Percentiles rank a stretch among this genome's conserved stretches.
These are phyloP conservation scores for Plebejus anna DNA, from an alignment of 2,888 invertebrate species.

Conservation along the genomic window DNA sequence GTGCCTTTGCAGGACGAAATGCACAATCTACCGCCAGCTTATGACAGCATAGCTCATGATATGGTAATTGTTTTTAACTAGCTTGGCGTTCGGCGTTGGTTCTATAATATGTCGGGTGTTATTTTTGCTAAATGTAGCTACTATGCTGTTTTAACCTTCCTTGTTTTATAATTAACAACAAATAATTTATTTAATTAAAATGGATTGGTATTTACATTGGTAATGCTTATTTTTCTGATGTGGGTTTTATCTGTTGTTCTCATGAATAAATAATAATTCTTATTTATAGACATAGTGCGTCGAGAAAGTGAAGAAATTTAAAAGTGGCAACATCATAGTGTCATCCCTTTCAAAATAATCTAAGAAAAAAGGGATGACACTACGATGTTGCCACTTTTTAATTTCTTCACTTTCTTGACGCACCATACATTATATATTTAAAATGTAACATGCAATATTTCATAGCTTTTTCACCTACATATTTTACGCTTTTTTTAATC, in stretches of 20 bases:
- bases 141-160: not conserved
- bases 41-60: slow-evolving; percentile 86
- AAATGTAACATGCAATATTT: not conserved
- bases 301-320: no score
- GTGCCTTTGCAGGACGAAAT: slow-evolving; percentile 79
- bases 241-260: not conserved
- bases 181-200: not conserved
- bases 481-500: not conserved
- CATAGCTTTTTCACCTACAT: slow-evolving; percentile 14
- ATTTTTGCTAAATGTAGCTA: not conserved
- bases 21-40: slow-evolving; percentile 83
- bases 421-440: not conserved
- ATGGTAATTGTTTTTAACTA: slow-evolving; percentile 79
- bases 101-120: not conserved
- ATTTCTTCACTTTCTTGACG: no score
- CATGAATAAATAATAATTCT: not conserved
- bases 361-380: no score
- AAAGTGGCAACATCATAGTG: no score
- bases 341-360: no score
- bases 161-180: not conserved
- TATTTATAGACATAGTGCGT: not conserved
- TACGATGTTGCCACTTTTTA: no score
- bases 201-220: not conserved
- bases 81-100: not conserved
- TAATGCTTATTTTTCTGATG: not conserved